Base-by-base conservation (phyloP, 2,888 invertebrate species). In the Oxycera nigricornis region DNA sequence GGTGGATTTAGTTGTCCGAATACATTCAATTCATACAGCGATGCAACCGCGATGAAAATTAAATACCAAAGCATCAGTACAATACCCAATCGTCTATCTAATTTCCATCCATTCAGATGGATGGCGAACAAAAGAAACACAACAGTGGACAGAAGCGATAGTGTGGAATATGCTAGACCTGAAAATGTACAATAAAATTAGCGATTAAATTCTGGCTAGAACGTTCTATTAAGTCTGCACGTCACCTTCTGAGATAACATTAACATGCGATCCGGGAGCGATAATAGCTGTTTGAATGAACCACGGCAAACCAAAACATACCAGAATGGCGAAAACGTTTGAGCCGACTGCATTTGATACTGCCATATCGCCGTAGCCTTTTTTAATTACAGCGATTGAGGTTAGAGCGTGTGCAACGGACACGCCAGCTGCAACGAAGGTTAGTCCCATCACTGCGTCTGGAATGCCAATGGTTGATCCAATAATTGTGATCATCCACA, bases 351-450 rank as follows among this genome's bases (percentile, higher is more conserved):
- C 97, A 86, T 97, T 97, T 2, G 96, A 96, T 7, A 97, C 96
- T 28, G 97, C 97, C 97, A 97, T 97, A 85, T 97, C 97, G 3
- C 96, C 96, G 83, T 92, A 94, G 41, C 97, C 97, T 86, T 97
- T 96, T 87, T 95, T 95, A 82, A 96, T 95, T 79, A 98, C 98
- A 46, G 97, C 94, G 82, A 97, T 91, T 81, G 97, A 97, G 76
- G 97, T 95, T 70, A 98, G 89, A n/a, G 97, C 97, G 86, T 98
- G 97, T 0, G 97, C 97, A 28, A 97, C 95, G 70, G 96, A 96
- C 74, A 97, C 97, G 72, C 97, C 97, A 74, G 96, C 97, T 55
- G 97, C 97, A 55, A 97, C 94, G 86, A 97, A 97, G 30, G 97
- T 97, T 79, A 97, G 88, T 0, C 97, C 97, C 97, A 98, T 97